Evolutionary conservation across 2,797 vertebrate species (phyloP).

Genomic region (Parauchenoglanis punctatus): DNA sequence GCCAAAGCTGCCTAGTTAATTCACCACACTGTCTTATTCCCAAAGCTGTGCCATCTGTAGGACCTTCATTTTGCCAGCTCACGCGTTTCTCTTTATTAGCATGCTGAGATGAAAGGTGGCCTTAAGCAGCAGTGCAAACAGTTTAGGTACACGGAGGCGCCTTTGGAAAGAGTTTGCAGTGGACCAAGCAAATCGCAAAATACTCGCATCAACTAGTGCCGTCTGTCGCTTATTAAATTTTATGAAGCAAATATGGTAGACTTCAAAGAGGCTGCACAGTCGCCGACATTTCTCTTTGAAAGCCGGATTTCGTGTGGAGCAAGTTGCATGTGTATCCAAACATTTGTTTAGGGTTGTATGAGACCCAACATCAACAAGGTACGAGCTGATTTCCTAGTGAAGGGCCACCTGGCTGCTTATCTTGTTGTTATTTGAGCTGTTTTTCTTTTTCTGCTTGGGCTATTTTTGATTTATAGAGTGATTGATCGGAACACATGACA

Average conservation of each 20-base stretch:
- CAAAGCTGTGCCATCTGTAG: constrained; percentile 56
- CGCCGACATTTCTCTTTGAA: constrained; percentile 39
- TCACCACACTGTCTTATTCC: constrained; percentile 34
- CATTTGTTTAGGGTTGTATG: constrained; percentile 46
- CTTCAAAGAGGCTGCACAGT: constrained; percentile 51
- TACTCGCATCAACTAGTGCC: constrained; percentile 37
- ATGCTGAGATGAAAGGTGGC: constrained; percentile 56
- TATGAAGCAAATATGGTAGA: constrained; percentile 49
- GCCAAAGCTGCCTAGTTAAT: constrained; percentile 38
- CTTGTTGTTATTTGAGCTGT: neutral
- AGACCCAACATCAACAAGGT: constrained; percentile 28
- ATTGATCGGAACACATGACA: neutral
- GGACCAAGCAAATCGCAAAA: constrained; percentile 26
- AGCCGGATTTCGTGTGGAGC: constrained; percentile 16
- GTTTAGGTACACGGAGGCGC: constrained; percentile 52
- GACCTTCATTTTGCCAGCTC: constrained; percentile 47
- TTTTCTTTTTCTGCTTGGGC: neutral
- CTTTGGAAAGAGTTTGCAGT: constrained; percentile 36
- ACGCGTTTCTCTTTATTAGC: constrained; percentile 53
- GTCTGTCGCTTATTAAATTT: constrained; percentile 57
- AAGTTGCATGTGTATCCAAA: constrained; percentile 31
- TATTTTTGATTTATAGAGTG: constrained; percentile 6
- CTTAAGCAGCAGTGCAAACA: constrained; percentile 48
- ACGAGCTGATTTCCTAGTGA: constrained; percentile 2
- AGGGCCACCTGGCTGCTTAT: neutral